phyloP scores from a whole-genome alignment of 2,888 invertebrate species.

The Mesoligia furuncula region DNA sequence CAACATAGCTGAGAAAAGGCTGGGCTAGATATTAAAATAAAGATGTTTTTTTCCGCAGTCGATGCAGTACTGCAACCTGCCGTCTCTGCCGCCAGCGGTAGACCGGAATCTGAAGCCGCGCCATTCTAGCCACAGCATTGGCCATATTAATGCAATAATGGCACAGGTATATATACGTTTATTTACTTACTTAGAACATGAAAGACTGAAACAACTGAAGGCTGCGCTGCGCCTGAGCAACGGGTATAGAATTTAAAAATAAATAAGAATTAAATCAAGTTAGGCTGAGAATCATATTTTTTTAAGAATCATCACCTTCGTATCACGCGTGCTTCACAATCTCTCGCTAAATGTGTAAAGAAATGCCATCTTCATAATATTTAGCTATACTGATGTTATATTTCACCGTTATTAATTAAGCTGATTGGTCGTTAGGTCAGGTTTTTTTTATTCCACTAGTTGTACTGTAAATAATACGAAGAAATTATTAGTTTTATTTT shows the following conservation, averaged over 20 bases:
- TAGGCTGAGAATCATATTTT: background rate
- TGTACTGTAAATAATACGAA: background rate
- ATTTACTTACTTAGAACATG: background rate
- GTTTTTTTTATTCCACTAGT: background rate
- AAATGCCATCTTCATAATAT: background rate
- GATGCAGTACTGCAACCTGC: constrained; percentile 84
- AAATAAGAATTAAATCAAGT: too few species aligned
- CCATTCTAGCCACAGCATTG: constrained; percentile 84
- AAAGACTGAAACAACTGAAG: background rate
- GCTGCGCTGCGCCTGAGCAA: background rate
- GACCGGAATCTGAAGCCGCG: constrained; percentile 95
- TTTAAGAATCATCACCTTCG: background rate
- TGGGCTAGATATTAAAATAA: background rate
- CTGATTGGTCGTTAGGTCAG: background rate
- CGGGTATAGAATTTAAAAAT: background rate
- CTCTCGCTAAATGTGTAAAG: background rate
- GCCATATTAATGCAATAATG: constrained; percentile 71
- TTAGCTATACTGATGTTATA: background rate
- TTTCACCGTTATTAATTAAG: background rate
- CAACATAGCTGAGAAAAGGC: too few species aligned
- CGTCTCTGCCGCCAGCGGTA: constrained; percentile 93
- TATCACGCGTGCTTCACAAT: background rate
- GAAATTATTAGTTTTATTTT: background rate
- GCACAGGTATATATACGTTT: constrained; percentile 65
- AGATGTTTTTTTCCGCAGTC: constrained; percentile 72